phyloP scores from a whole-genome alignment of 2,888 invertebrate genomes.

The Nesidiocoris tenuis region DNA sequence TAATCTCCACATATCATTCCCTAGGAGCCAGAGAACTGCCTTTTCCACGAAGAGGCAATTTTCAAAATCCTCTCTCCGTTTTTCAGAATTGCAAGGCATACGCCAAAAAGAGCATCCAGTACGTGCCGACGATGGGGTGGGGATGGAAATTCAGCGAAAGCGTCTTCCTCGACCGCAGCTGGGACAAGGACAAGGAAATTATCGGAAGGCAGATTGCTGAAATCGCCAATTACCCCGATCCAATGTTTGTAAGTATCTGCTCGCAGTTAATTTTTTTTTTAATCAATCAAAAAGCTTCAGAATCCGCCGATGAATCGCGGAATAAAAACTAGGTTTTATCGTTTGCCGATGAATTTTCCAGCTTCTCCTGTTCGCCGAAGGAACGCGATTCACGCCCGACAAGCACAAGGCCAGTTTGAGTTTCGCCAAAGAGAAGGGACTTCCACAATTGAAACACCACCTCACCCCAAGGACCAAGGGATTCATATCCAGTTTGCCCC shows the following conservation, averaged over 20 bases:
- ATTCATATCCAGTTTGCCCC: slow-evolving; percentile 80
- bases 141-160: slow-evolving; percentile 94
- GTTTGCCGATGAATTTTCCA: slow-evolving; percentile 55
- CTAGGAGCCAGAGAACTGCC: too few relatives aligned
- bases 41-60: too few relatives aligned
- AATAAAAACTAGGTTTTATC: background rate
- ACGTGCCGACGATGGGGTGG: slow-evolving; percentile 92
- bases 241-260: slow-evolving; percentile 71
- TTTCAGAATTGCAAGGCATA: slow-evolving; percentile 89
- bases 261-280: background rate
- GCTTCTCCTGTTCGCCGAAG: slow-evolving; percentile 88
- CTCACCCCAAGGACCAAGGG: slow-evolving; percentile 93
- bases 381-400: slow-evolving; percentile 82
- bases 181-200: slow-evolving; percentile 83
- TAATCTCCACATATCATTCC: too few relatives aligned
- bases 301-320: too few relatives aligned
- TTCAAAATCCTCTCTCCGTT: too few relatives aligned
- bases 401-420: slow-evolving; percentile 86
- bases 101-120: slow-evolving; percentile 87
- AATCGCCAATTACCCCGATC: slow-evolving; percentile 85
- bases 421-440: slow-evolving; percentile 81
- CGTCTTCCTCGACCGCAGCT: slow-evolving; percentile 88
- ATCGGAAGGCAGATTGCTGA: slow-evolving; percentile 77
- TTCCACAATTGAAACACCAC: slow-evolving; percentile 83
- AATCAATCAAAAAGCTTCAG: too few relatives aligned